Evolutionary conservation across 2,797 vertebrate species (phyloP).

Genomic region (Vespertilio murinus): DNA sequence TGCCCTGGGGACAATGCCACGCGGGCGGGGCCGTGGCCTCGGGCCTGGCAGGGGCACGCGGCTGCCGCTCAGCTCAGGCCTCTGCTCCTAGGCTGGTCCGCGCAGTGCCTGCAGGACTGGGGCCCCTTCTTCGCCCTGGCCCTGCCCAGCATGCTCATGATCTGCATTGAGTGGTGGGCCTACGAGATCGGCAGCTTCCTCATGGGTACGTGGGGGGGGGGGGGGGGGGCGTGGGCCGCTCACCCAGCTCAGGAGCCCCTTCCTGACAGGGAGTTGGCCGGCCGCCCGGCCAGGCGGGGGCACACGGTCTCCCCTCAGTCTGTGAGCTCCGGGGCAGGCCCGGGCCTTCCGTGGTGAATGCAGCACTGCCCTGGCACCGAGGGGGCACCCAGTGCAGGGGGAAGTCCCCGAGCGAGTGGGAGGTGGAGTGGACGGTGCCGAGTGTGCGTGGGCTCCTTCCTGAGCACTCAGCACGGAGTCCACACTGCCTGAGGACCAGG

Average conservation of each 20-base stretch:
- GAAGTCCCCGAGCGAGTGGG: neutral
- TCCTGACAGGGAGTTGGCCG: fast-evolving
- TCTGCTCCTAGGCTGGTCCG: slow-evolving; percentile 89
- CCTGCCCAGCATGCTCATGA: slow-evolving; percentile 91
- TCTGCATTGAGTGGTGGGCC: slow-evolving; percentile 93
- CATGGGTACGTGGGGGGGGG: slow-evolving; percentile 83
- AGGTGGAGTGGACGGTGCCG: neutral
- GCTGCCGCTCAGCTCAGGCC: neutral
- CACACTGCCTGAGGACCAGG: neutral
- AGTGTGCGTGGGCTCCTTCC: neutral
- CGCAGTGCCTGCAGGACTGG: slow-evolving; percentile 91
- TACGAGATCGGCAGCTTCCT: slow-evolving; percentile 91
- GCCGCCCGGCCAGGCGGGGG: too few species aligned
- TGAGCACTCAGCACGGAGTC: neutral
- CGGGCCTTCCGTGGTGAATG: neutral
- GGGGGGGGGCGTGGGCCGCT: fast-evolving
- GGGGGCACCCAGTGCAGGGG: neutral
- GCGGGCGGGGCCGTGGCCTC: neutral
- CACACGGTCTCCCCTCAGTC: too few species aligned
- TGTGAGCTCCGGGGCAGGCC: neutral
- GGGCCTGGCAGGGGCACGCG: fast-evolving
- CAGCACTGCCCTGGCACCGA: neutral
- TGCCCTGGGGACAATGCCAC: too few species aligned
- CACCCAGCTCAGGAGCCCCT: neutral
- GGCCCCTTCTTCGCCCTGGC: slow-evolving; percentile 89